A percentile compares a stretch with the other conserved stretches of the same genome.
phyloP scores from a whole-genome alignment of 2,888 invertebrate genomes.

The Macrosiphum euphorbiae region DNA sequence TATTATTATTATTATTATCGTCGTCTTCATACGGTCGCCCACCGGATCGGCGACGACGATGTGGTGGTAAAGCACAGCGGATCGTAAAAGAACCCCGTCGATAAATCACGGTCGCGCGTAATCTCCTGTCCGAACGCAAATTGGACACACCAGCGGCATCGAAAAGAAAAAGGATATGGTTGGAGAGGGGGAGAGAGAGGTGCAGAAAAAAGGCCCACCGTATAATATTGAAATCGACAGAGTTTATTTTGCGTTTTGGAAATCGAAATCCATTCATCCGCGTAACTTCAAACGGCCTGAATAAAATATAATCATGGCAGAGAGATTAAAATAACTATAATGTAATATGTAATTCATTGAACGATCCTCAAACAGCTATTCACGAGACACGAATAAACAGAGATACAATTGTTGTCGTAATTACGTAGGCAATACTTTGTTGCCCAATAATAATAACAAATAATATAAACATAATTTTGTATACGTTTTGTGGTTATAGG shows the following conservation, averaged over 20 bases:
- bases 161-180: background rate
- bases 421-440: background rate
- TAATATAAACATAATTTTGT: background rate
- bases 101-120: conserved; percentile 44
- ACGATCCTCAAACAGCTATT: background rate
- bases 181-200: background rate
- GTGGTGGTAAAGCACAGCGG: background rate
- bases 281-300: background rate
- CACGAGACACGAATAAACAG: background rate
- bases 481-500: background rate
- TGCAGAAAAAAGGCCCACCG: background rate
- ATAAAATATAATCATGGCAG: background rate
- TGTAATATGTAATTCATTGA: background rate
- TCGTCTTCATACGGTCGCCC: background rate
- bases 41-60: background rate
- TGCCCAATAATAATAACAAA: background rate
- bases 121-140: conserved; percentile 49
- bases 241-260: background rate
- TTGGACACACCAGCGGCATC: conserved; percentile 5
- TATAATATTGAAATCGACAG: conserved; percentile 19
- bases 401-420: background rate
- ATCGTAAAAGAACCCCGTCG: background rate
- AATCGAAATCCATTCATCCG: background rate
- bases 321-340: no score
- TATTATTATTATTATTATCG: conserved; percentile 1